Evolutionary conservation across 1,140 invertebrate genomes (phyloP), one percentile per base, ranked within the genome.

Genomic region (Babylonia areolata): DNA sequence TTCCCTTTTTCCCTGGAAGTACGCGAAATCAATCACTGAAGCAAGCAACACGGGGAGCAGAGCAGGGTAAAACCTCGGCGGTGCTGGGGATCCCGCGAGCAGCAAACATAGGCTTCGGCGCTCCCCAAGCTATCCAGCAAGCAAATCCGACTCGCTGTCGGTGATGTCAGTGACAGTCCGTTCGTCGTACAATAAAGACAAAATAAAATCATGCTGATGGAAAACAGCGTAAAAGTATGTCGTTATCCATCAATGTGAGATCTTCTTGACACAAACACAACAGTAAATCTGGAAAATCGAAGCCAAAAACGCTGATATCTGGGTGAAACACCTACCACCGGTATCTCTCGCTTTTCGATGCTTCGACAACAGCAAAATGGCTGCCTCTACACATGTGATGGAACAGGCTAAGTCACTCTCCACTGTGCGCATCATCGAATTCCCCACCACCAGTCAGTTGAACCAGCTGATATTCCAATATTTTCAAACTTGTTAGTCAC

Each of bases 231-330:
- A 85, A 85, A 73, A 78, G 86, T 85, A 85, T 86, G 88, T 51
- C 46, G 17, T 51, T 17, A 88, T 88, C 89, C 90, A 89, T 90
- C 88, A 89, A 90, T 90, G 90, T 87, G 91, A 80, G 88, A 78
- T 89, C 86, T 90, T 90, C 90, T 88, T 86, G 85, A 73, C 84
- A 89, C 90, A 90, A 89, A 87, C 88, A 90, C 90, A n/a, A n/a
- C n/a, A n/a, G n/a, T n/a, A n/a, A n/a, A n/a, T 75, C 87, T 91
- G 92, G 90, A 93, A 93, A 93, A 93, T 92, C 91, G 90, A 93
- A 91, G 92, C 92, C 90, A 92, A 91, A 92, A 92, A 91, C 92
- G 91, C 90, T 86, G 90, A 86, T 90, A 92, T 91, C 90, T 82
- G 85, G 84, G 88, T 77, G 87, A 90, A 93, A 90, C 92, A 92